Base-by-base conservation (phyloP, 2,797 vertebrate genomes). In the Cirrhinus molitorella region DNA sequence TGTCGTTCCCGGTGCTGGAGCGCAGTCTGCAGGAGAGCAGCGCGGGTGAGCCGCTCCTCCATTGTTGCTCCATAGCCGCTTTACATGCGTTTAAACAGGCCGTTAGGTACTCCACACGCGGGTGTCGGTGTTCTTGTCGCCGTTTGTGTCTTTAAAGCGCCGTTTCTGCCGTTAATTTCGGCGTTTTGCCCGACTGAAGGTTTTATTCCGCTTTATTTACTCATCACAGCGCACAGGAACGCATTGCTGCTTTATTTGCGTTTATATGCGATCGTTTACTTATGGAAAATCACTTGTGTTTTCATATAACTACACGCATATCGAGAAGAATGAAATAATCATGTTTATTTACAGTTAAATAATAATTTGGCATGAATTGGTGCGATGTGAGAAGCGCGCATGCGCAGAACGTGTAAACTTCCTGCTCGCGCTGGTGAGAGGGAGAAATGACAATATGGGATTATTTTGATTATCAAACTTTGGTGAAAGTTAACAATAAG, bases 1-100 rank as follows among this genome's bases (percentile, higher is more conserved):
- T 99, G 83, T 96, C 96, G 34, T 97, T 98, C 87, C 96, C 97
- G 0, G 96, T 97, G 93, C 95, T 99, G 94, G 98, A 99, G 92
- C 90, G 96, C 71, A 96, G 96, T 92, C 94, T 99, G 90, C 96
- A 93, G 94, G 98, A 99, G 92, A 96, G 95, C 79, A 94, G 94
- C 89, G 92, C 96, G 93, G 96, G 94, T 97, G 92, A 23, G 85
- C 67, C 89, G 77, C 85, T 88, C 86, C 93, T 89, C 90, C 90
- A 84, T 85, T 90, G 92, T 92, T 86, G 85, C 63, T 78, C 43
- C 49, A 16, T 10, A 59, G 63, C 25, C 13, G 53, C 28, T 71
- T 68, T 49, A 70, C 9, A 70, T 59, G 73, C 40, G 11, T 70
- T 77, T 61, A 49, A 78, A 70, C 37, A 25, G 28, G 11, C 13